A percentile compares a stretch with the other conserved stretches of the same genome.
Conservation (phyloP, 2,888 invertebrate species). For the Zygogramma bicolorata region DNA sequence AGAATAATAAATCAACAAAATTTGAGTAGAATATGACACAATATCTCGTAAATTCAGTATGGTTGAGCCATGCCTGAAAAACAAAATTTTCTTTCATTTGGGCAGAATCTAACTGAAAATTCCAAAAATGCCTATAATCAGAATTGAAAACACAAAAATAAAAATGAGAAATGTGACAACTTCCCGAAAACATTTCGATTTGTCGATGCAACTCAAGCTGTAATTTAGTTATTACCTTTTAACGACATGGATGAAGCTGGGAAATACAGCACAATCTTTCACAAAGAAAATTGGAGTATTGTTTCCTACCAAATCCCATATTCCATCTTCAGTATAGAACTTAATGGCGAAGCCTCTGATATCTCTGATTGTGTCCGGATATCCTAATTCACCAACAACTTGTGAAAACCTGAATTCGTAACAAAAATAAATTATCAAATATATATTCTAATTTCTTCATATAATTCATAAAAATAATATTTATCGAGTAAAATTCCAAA, state of each 20-base stretch:
- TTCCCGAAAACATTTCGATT: too few species aligned
- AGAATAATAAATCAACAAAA: too few species aligned
- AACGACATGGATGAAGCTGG: constrained; percentile 95
- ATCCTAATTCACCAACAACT: constrained; percentile 91
- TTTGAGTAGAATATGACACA: too few species aligned
- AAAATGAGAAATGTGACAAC: not conserved
- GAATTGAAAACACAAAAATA: too few species aligned
- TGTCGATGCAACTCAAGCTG: too few species aligned
- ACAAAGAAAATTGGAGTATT: constrained; percentile 95
- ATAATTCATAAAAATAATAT: too few species aligned
- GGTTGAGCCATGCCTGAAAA: too few species aligned
- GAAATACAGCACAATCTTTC: constrained; percentile 89
- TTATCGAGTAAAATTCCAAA: too few species aligned
- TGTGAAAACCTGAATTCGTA: constrained; percentile 75
- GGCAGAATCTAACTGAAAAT: not conserved
- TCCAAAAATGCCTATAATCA: too few species aligned
- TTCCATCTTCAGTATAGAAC: constrained; percentile 92
- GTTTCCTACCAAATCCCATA: constrained; percentile 94
- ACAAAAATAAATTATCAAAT: not conserved
- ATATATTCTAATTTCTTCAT: too few species aligned
- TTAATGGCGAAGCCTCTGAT: constrained; percentile 94
- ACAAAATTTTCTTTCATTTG: too few species aligned
- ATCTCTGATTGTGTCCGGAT: constrained; percentile 90
- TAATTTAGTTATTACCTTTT: constrained; percentile 72
- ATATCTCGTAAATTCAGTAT: too few species aligned